Evolutionary conservation across 1,140 invertebrate genomes (phyloP), one percentile per base, ranked within the genome.

Genomic region (Ridgeia piscesae): DNA sequence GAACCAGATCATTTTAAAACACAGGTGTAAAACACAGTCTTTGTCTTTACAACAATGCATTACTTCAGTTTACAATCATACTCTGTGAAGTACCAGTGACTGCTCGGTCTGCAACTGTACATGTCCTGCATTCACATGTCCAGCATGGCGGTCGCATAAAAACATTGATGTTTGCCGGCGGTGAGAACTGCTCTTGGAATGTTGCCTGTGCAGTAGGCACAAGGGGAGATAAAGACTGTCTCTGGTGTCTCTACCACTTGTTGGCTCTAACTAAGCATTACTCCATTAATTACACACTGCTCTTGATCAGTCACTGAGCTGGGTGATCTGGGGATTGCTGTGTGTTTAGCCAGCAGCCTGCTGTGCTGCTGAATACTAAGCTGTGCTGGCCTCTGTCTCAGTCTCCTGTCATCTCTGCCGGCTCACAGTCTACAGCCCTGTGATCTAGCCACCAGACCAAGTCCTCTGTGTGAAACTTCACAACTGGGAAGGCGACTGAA

Each of bases 201-300:
- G 14, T 2, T 77, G 58, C 14, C 2, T 14, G 11, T 77, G 58
- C 17, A 21, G 42, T 11, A 77, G 58, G 58, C 11, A 77, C 8
- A 0, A 21, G 58, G 58, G 27, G 58, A 77, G 58, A 77, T 77
- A 77, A 77, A 77, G 58, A 77, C 0, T 9, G 58, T 77, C 58
- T 77, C 58, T 31, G 58, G 58, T 77, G 58, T 77, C 58, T 77
- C 58, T 27, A 77, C 58, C 58, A 77, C 27, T 77, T 77, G 58
- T 77, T 77, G 58, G 58, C 58, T 77, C 58, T 77, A 77, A 77
- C 58, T 77, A 77, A 77, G 58, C 58, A 77, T 77, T 77, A 77
- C 58, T 77, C 27, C 58, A 77, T 77, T 77, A 77, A 77, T 77
- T 17, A 77, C 58, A 4, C 2, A 2, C 17, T 77, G 17, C 27